Conservation (phyloP, 1,140 invertebrate genomes). For the Mactra quadrangularis region DNA sequence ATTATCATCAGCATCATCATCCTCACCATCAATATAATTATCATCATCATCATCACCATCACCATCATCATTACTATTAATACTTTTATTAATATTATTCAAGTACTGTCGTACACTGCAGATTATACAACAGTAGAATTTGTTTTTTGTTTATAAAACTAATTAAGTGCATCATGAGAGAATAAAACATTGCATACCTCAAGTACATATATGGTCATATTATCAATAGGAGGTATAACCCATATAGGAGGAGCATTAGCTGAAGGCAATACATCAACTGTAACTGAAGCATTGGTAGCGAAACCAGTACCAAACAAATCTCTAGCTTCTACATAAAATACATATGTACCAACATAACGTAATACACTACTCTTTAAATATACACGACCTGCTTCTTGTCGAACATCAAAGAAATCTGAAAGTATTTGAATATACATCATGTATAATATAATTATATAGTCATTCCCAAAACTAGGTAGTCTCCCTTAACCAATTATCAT, state of each 20-base stretch:
- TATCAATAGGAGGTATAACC: conserved; percentile 86
- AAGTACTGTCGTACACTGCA: no score
- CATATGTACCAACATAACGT: conserved; percentile 77
- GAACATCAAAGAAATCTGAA: conserved; percentile 72
- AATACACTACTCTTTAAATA: conserved; percentile 65
- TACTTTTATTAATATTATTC: no score
- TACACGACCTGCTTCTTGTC: conserved; percentile 64
- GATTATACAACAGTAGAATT: no score
- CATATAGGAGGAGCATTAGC: conserved; percentile 92
- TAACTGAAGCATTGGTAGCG: conserved; percentile 63
- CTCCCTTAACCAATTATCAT: no score
- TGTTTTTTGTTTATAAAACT: no score
- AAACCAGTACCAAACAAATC: conserved; percentile 67
- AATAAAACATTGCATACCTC: no score
- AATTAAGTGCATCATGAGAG: no score
- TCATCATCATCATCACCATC: no score
- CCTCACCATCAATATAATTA: no score
- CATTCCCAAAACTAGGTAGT: no score
- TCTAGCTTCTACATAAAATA: conserved; percentile 69
- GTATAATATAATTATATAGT: background rate
- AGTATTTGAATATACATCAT: background rate
- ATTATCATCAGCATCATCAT: no score
- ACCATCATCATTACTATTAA: no score
- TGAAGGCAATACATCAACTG: conserved; percentile 86
- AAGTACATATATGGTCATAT: conserved; percentile 77